Percentiles rank a stretch among this genome's conserved stretches.
Conservation (phyloP, 2,113 vertebrate species). For the Xiphophorus hellerii region DNA sequence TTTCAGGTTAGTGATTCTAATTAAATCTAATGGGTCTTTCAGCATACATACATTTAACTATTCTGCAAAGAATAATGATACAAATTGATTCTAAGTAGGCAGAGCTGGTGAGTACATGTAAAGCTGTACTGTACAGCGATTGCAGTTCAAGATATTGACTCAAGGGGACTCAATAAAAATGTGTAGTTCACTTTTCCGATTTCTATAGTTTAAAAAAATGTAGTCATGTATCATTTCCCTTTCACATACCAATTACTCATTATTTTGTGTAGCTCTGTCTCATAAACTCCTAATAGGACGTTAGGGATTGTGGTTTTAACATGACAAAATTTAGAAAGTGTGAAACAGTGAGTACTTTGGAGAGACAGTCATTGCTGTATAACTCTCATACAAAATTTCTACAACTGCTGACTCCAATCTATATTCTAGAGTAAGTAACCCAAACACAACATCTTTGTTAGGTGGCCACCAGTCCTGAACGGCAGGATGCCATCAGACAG, state of each 20-base stretch:
- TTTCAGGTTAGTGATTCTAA: no score
- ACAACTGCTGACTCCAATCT: slow-evolving; percentile 27
- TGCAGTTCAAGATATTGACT: not conserved
- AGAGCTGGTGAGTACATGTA: no score
- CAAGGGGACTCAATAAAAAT: no score
- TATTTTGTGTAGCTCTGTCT: not conserved
- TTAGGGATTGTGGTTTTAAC: not conserved
- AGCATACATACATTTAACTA: no score
- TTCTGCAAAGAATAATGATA: no score
- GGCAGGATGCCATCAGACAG: slow-evolving; percentile 80
- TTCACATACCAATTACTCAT: not conserved
- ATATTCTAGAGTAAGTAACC: slow-evolving; percentile 39
- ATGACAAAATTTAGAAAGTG: not conserved
- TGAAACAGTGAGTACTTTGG: no score
- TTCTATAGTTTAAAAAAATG: no score
- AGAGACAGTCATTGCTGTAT: not conserved
- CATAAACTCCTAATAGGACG: not conserved
- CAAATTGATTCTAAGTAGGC: no score
- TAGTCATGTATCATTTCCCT: no score
- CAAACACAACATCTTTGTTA: slow-evolving; percentile 40
- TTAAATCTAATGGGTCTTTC: no score
- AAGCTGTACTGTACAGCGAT: no score
- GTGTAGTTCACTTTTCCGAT: no score
- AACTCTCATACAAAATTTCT: not conserved
- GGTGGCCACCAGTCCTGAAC: slow-evolving; percentile 60